Percentiles rank a stretch among this genome's conserved stretches.
phyloP scores from a whole-genome alignment of 92 coral and sea anemone species.

The Ricordea florida region DNA sequence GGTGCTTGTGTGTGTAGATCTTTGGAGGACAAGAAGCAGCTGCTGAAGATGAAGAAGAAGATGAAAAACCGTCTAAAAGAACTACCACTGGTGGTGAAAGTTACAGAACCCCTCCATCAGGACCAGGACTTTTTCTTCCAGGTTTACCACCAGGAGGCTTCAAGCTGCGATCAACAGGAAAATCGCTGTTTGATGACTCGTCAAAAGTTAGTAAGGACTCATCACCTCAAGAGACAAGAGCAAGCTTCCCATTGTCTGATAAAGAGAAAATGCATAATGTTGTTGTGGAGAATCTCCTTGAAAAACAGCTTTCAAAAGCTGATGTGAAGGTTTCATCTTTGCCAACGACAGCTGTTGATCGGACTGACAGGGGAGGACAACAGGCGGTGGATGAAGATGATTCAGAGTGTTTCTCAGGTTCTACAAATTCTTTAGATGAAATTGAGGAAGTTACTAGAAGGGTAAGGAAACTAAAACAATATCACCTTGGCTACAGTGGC shows the following conservation, averaged over 20 bases:
- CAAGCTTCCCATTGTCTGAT: conserved; percentile 81
- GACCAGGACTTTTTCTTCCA: conserved; percentile 78
- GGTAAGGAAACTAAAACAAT: conserved; percentile 63
- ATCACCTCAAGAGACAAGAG: conserved; percentile 54
- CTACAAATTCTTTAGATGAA: conserved; percentile 82
- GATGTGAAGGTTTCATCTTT: conserved; percentile 72
- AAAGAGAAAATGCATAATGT: conserved; percentile 69
- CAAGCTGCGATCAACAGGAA: conserved; percentile 81
- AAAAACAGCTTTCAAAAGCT: conserved; percentile 79
- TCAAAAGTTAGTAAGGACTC: conserved; percentile 18
- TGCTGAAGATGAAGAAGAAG: conserved; percentile 56
- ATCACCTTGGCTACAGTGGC: background rate
- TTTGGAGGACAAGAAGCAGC: conserved; percentile 10
- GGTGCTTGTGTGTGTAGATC: background rate
- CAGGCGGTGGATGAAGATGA: conserved; percentile 30
- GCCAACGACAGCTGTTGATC: conserved; percentile 77
- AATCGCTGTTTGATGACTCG: conserved; percentile 60
- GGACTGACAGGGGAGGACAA: conserved; percentile 43
- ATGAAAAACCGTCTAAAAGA: conserved; percentile 3
- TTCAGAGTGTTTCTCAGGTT: conserved; percentile 61
- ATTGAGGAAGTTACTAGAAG: conserved; percentile 86
- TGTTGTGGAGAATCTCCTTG: conserved; percentile 84
- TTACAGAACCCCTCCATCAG: conserved; percentile 33
- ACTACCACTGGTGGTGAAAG: conserved; percentile 3
- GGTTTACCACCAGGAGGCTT: conserved; percentile 80